Base-by-base conservation (phyloP, 2,113 vertebrate species). In the Paralichthys olivaceus region DNA sequence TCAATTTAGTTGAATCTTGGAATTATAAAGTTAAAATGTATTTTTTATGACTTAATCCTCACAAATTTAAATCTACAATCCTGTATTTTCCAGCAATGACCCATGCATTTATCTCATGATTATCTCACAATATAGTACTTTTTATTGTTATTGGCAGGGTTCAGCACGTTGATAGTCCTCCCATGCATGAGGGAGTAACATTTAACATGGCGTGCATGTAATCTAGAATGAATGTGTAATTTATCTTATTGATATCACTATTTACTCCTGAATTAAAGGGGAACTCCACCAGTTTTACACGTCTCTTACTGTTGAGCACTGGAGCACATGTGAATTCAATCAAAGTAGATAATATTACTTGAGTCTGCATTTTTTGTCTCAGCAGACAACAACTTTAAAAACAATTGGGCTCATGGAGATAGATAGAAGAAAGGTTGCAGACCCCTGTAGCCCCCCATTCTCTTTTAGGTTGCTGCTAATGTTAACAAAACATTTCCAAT, bases 381-480 rank as follows among this genome's bases (percentile, higher is more conserved):
- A 17, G 14, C 12, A 47, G 12, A 37, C 7, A 8, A 47, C 43
- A 47, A 4, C 11, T 2, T 40, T 15, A 13, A 12, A 47, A 47
- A 17, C 45, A 47, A 47, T 12, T 47, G 45, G 4, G 4, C 4
- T 3, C 2, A 5, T 47, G 45, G 13, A 11, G 45, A 12, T 47
- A 47, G 45, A 47, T 5, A 5, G 45, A 47, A 13, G 40, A 9
- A 45, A 47, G 14, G 4, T 47, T 47, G 47, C 15, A 58, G 26
- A 58, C 26, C 17, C 32, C 28, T 59, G 17, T 9, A 29, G 0
- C 7, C 28, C 19, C 56, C 19, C 47, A 3, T 3, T 2, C 49
- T 51, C 20, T 51, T 51, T n/a, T n/a, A 51, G 32, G 32, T 34
- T 34, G 32, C 32, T 73, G 23, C 11, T 70, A 15, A 57, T 64